Base-by-base conservation (phyloP, 2,113 vertebrate species). In the Oreochromis tanganicae region DNA sequence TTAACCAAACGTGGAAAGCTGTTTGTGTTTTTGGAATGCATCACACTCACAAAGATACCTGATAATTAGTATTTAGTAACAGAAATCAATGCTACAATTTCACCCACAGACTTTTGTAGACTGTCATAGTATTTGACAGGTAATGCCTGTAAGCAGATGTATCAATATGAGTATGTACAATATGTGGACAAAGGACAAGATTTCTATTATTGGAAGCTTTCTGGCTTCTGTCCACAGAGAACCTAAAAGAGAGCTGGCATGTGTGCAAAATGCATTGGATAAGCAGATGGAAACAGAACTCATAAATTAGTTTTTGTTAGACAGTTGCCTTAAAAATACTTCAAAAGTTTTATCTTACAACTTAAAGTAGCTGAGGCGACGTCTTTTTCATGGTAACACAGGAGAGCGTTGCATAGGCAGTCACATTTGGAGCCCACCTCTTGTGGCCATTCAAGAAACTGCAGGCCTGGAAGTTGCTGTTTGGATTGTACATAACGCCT, bases 271-370 rank as follows among this genome's bases (percentile, higher is more conserved):
- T n/a, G 27, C 24, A 78, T 8, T 50, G 46, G 71, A 78, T 50
- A 78, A 78, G 24, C 43, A 32, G 43, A 78, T 78, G 46, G 71
- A 78, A 78, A 10, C n/a, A 46, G 21, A 73, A 78, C 12, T 36
- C 16, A 2, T 32, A 34, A 61, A 36, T 7, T 63, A 46, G 5
- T 0, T 73, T 73, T 48, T 46, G 21, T 29, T 46, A 48, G 66
- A 19, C 14, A 19, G 4, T 50, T 75, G 16, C 16, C 43, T 75
- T 75, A 75, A 75, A 75, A 75, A 48, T 75, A 4, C 43, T 50
- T 43, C 9, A 19, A 48, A 50, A 19, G 4, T 32, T 32, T 11
- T 78, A 50, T 75, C 43, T 29, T 19, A 7, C 27, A 17, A 50
- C 71, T 78, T 32, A 10, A 78, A 48, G 43, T 73, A 48, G 13